Evolutionary conservation across 2,888 invertebrate genomes (phyloP).

Genomic region (Sesamia inferens): DNA sequence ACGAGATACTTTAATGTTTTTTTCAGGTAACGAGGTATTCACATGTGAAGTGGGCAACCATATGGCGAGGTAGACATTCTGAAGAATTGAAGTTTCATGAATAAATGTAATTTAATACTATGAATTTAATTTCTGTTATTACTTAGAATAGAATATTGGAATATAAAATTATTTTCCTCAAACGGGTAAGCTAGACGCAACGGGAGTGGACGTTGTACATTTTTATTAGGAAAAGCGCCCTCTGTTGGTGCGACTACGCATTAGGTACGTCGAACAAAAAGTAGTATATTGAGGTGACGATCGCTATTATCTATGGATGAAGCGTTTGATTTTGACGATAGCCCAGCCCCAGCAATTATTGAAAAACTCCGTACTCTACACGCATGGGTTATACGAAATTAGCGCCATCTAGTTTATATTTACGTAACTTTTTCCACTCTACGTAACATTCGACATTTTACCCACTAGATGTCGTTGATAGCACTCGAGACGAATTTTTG

Average conservation of each 20-base stretch:
- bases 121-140: not conserved
- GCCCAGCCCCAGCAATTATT: too few relatives aligned
- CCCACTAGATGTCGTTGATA: conserved; percentile 9
- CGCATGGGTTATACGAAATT: not conserved
- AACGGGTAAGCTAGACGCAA: too few relatives aligned
- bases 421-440: not conserved
- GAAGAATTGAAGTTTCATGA: conserved; percentile 11
- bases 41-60: conserved; percentile 79
- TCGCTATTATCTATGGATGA: not conserved
- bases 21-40: conserved; percentile 76
- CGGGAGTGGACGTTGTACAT: not conserved
- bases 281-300: not conserved
- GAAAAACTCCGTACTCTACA: not conserved
- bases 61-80: conserved; percentile 55
- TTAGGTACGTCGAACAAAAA: not conserved
- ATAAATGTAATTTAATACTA: conserved; percentile 25
- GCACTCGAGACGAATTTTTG: not conserved
- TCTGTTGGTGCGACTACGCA: not conserved
- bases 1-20: not conserved
- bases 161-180: not conserved
- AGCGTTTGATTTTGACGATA: not conserved
- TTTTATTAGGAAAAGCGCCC: not conserved
- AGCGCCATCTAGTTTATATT: conserved; percentile 23
- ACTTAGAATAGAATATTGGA: not conserved
- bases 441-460: too few relatives aligned